Conservation (phyloP, 2,888 invertebrate species). For the Caenorhabditis virilis region DNA sequence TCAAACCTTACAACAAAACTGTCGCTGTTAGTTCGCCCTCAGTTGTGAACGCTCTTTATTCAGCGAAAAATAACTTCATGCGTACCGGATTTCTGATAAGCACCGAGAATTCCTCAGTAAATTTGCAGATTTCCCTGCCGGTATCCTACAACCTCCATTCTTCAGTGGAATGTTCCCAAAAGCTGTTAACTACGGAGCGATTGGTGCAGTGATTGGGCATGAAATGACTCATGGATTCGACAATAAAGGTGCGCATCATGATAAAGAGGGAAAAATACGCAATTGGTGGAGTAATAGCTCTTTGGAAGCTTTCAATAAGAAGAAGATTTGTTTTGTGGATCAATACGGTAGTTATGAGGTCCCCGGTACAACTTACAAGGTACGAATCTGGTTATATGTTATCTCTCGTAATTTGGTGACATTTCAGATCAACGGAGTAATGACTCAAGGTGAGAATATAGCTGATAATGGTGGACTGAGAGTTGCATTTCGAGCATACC, state of each 20-base stretch:
- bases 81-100: no score
- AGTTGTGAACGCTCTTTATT: no score
- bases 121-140: constrained; percentile 97
- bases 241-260: no score
- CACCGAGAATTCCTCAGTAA: no score
- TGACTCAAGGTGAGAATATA: constrained; percentile 69
- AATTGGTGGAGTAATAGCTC: constrained; percentile 92
- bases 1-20: no score
- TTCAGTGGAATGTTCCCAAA: constrained; percentile 86
- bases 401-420: no score
- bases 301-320: constrained; percentile 82
- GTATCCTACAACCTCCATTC: constrained; percentile 91
- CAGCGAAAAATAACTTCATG: no score
- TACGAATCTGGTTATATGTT: no score
- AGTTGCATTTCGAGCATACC: constrained; percentile 59
- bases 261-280: constrained; percentile 89
- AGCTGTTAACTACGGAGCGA: no score
- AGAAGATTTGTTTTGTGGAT: constrained; percentile 84
- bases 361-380: constrained; percentile 31
- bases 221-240: constrained; percentile 69
- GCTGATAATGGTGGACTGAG: constrained; percentile 69
- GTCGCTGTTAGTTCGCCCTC: no score
- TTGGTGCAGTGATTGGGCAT: constrained; percentile 69
- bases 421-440: constrained; percentile 66
- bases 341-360: constrained; percentile 76